Base-by-base conservation (phyloP, 1,140 invertebrate species). In the Notospermus geniculatus region DNA sequence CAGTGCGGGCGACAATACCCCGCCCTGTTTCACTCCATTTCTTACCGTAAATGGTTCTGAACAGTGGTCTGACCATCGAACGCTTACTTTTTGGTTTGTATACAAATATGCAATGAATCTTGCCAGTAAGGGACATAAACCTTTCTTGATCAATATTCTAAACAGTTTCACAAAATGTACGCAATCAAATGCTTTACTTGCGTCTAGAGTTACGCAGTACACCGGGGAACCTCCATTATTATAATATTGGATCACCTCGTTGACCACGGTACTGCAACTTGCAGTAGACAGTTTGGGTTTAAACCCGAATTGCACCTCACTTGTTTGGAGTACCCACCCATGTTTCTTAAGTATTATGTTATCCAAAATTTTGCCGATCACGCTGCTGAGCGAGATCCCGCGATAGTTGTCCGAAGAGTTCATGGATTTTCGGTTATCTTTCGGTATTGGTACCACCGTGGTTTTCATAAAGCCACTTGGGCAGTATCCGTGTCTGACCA, bases 101-200 rank as follows among this genome's bases (percentile, higher is more conserved):
- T 43, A 43, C 11, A 19, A 43, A 19, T 11, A 13, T 43, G 19
- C 11, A 43, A 43, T 43, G 39, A 43, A 43, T 19, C 19, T 43
- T 43, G 19, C 19, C 19, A 43, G 19, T 43, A 43, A 19, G 11
- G 39, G 39, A 19, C 39, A 43, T 13, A 43, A 13, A 13, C 19
- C 39, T 43, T 43, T 19, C 39, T 43, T 43, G 11, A 43, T 43
- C 11, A 43, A 19, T 13, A 43, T 43, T 13, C 19, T n/a, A 43
- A 43, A 43, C 19, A 43, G 39, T 43, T 43, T 19, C 11, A 11
- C 19, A 19, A 13, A 43, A 43, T 43, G 39, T 43, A 43, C 39
- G 39, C 39, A 19, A 43, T 43, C 39, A 43, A 43, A 43, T 43
- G 39, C 39, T 43, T n/a, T n/a, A n/a, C n/a, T n/a, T n/a, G n/a